Conservation (phyloP, 2,888 invertebrate genomes). For the Pristionchus fissidentatus region DNA sequence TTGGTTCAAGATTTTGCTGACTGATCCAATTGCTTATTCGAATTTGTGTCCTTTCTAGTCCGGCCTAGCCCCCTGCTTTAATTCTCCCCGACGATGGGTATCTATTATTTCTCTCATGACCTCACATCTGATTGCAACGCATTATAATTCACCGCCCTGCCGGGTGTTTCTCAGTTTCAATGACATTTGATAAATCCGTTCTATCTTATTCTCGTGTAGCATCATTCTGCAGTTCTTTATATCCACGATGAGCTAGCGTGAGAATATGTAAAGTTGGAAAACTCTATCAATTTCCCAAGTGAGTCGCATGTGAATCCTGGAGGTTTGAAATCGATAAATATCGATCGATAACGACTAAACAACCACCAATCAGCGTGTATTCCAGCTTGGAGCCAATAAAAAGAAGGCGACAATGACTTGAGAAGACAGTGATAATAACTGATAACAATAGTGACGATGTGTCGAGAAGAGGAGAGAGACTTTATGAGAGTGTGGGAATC, state of each 20-base stretch:
- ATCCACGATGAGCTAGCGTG: no score
- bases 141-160: constrained; percentile 1
- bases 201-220: no score
- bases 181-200: no score
- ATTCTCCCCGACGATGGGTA: constrained; percentile 1
- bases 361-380: neutral
- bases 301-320: neutral
- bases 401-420: constrained; percentile 1
- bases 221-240: no score
- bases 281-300: no score
- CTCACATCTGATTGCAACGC: neutral
- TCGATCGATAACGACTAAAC: neutral
- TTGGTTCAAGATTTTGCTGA: no score
- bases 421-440: constrained; percentile 2
- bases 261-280: no score
- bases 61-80: no score
- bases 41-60: no score
- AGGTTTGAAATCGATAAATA: constrained; percentile 21
- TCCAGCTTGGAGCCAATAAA: constrained; percentile 10
- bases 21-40: neutral
- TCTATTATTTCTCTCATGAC: constrained; percentile 1
- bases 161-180: no score
- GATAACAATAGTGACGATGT: constrained; percentile 9
- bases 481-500: no score
- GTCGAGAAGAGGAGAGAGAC: constrained; percentile 6